phyloP scores from a whole-genome alignment of 2,888 invertebrate genomes.

The Cataglyphis albicans region DNA sequence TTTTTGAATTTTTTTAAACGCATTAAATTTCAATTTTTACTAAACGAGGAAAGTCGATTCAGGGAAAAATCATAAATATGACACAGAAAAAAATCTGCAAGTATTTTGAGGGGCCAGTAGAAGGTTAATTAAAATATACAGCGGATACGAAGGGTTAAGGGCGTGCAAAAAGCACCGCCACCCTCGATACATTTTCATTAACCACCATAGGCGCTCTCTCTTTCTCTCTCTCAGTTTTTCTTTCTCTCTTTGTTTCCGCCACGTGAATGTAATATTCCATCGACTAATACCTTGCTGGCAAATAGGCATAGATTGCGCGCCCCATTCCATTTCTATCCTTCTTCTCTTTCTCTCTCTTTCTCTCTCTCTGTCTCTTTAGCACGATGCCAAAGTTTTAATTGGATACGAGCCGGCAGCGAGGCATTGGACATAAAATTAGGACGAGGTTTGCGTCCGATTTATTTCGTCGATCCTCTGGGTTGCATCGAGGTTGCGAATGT shows the following conservation, averaged over 20 bases:
- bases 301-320: constrained; percentile 41
- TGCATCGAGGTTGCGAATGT: constrained; percentile 12
- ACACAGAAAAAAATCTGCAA: neutral
- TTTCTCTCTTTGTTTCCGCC: constrained; percentile 14
- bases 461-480: constrained; percentile 25
- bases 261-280: constrained; percentile 44
- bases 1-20: neutral
- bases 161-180: constrained; percentile 4
- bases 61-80: neutral
- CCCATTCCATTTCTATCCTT: neutral
- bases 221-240: no score
- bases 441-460: constrained; percentile 32
- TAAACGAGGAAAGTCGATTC: neutral
- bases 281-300: constrained; percentile 33
- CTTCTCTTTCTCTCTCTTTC: neutral
- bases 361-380: neutral
- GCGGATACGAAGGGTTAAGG: constrained; percentile 20
- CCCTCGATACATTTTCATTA: constrained; percentile 47
- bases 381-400: constrained; percentile 49
- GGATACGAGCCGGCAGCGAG: constrained; percentile 26
- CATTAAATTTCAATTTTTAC: neutral
- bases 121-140: constrained; percentile 38
- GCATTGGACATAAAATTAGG: constrained; percentile 40
- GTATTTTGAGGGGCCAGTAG: neutral
- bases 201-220: constrained; percentile 13